Percentiles rank a stretch among this genome's conserved stretches.
Evolutionary conservation across 2,113 vertebrate genomes (phyloP).

Genomic region (Bungarus multicinctus): DNA sequence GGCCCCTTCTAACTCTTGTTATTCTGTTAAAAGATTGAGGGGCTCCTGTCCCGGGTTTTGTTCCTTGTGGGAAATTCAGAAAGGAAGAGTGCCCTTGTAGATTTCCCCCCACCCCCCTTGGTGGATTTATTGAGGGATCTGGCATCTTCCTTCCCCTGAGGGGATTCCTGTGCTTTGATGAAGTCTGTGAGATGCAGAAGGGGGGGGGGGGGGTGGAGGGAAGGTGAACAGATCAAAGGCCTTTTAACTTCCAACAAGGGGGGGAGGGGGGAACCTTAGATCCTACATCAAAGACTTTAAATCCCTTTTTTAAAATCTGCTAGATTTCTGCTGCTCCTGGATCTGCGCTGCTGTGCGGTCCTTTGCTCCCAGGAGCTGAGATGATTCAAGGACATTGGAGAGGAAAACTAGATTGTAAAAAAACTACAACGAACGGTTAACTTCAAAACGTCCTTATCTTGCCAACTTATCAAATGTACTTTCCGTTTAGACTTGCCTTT

Average conservation of each 20-base stretch:
- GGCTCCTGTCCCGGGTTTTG: not conserved
- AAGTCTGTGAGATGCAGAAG: not conserved
- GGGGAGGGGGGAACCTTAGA: no score
- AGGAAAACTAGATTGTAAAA: not conserved
- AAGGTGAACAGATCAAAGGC: not conserved
- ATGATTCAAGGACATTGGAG: not conserved
- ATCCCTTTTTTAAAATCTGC: not conserved
- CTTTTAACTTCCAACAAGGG: not conserved
- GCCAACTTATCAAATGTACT: not conserved
- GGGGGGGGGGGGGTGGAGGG: rapidly evolving
- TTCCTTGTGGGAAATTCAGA: not conserved
- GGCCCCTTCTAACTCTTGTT: not conserved
- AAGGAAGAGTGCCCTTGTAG: not conserved
- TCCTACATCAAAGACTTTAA: not conserved
- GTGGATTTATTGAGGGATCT: not conserved
- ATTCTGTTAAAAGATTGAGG: no score
- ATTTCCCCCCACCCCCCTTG: not conserved
- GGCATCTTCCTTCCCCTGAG: not conserved
- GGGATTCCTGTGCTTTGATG: not conserved
- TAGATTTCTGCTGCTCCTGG: not conserved
- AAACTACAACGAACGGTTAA: not conserved
- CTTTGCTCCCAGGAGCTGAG: not conserved
- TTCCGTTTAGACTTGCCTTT: not conserved
- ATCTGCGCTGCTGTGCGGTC: not conserved
- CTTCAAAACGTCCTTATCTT: not conserved